Conservation (phyloP, 2,888 invertebrate genomes). For the Scelioninae gen. 1 region DNA sequence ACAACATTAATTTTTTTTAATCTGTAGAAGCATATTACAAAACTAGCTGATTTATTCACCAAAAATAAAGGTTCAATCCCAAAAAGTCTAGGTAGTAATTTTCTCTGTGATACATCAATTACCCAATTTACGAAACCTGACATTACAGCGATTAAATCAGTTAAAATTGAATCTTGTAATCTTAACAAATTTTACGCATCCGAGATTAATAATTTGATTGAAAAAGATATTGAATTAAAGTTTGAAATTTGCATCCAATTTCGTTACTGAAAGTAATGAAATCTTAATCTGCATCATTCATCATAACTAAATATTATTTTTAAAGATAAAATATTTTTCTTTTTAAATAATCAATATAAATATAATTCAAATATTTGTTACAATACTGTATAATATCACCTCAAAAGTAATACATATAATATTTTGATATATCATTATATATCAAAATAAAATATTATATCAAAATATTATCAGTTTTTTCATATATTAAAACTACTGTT, state of each 20-base stretch:
- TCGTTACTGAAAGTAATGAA: background rate
- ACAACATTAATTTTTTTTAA: too few relatives aligned
- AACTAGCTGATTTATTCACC: background rate
- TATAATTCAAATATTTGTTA: too few relatives aligned
- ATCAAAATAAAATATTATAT: too few relatives aligned
- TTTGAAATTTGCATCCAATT: background rate
- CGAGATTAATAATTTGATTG: constrained; percentile 1
- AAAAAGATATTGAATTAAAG: constrained; percentile 13
- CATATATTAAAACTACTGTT: too few relatives aligned
- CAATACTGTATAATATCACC: too few relatives aligned
- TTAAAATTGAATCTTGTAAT: constrained; percentile 23
- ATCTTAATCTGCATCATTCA: background rate
- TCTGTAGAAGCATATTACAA: constrained; percentile 9
- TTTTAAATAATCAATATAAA: too few relatives aligned
- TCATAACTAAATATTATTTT: too few relatives aligned
- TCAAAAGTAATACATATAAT: too few relatives aligned
- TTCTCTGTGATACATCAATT: constrained; percentile 36
- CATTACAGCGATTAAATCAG: constrained; percentile 25
- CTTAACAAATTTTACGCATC: background rate
- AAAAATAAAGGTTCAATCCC: constrained; percentile 18
- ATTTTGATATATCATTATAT: too few relatives aligned
- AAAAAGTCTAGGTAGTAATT: constrained; percentile 23
- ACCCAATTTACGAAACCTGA: constrained; percentile 25
- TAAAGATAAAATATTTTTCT: too few relatives aligned
- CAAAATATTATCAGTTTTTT: too few relatives aligned